A percentile compares a stretch with the other conserved stretches of the same genome.
Evolutionary conservation across 2,113 vertebrate species (phyloP).

Genomic region (Leuciscus idus): DNA sequence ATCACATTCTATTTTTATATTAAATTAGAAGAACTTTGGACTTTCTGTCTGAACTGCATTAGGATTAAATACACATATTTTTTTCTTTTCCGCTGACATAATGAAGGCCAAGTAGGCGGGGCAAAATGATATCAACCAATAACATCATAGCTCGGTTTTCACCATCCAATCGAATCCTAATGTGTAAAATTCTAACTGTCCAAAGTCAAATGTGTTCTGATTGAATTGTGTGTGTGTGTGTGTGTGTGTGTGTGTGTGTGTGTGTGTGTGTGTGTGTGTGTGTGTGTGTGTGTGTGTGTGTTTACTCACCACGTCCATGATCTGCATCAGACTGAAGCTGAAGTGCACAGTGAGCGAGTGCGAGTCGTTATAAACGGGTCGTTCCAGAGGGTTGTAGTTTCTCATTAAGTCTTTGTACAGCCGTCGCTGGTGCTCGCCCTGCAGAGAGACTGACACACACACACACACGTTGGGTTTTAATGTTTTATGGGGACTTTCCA

Average conservation of each 20-base stretch:
- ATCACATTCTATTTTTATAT: neutral
- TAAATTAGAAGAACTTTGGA: neutral
- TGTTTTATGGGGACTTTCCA: no score
- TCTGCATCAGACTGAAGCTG: constrained; percentile 91
- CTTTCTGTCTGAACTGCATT: neutral
- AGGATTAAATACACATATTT: neutral
- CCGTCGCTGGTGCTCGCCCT: constrained; percentile 89
- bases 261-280: constrained; percentile 21
- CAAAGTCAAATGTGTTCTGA: no score
- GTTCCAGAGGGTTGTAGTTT: constrained; percentile 89
- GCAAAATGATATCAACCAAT: neutral
- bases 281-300: constrained; percentile 26
- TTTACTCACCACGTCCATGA: constrained; percentile 91
- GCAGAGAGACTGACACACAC: constrained; percentile 77
- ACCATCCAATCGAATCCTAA: neutral
- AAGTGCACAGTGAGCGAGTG: constrained; percentile 89
- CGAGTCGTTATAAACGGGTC: constrained; percentile 89
- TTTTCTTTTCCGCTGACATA: neutral
- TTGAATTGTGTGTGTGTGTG: constrained; percentile 10
- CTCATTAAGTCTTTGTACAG: constrained; percentile 89
- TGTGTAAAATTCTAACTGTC: no score
- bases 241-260: constrained; percentile 15
- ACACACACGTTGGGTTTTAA: neutral
- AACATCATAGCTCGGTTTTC: neutral
- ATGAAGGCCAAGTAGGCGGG: neutral